Evolutionary conservation across 2,797 vertebrate species (phyloP).

Genomic region (Pangasius macronema): DNA sequence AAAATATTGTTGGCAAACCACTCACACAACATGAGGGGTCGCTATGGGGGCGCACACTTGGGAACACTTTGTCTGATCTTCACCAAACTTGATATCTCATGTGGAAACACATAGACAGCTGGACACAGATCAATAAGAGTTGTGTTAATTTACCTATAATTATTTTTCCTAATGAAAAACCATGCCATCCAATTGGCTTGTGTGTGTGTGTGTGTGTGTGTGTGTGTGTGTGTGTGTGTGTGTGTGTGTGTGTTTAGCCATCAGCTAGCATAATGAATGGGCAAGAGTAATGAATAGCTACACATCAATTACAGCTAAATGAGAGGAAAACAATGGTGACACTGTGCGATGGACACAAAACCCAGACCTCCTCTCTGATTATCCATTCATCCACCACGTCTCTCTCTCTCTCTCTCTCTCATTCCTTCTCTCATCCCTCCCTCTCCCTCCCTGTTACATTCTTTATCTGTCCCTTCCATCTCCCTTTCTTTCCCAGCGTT

Average conservation of each 20-base stretch:
- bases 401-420: neutral
- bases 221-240: neutral
- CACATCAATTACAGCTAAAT: slow-evolving; percentile 48
- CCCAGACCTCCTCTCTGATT: slow-evolving; percentile 6
- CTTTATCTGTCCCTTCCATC: neutral
- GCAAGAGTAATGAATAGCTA: slow-evolving; percentile 37
- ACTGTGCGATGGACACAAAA: neutral
- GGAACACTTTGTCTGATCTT: no score
- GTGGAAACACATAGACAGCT: neutral
- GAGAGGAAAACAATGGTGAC: slow-evolving; percentile 16
- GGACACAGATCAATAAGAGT: neutral
- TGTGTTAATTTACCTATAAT: neutral
- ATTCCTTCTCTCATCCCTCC: neutral
- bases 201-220: neutral
- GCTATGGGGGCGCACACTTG: no score
- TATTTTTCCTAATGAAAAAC: neutral
- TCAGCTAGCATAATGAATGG: slow-evolving; percentile 7
- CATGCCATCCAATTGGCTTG: neutral
- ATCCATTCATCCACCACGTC: neutral
- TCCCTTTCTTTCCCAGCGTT: neutral
- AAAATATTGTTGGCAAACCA: no score
- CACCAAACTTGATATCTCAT: neutral
- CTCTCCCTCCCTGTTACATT: neutral
- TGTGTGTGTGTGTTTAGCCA: slow-evolving; percentile 17
- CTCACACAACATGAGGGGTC: no score